Percentiles rank a stretch among this genome's conserved stretches.
Conservation (phyloP, 1,140 invertebrate species). For the Drosophila arizonae region DNA sequence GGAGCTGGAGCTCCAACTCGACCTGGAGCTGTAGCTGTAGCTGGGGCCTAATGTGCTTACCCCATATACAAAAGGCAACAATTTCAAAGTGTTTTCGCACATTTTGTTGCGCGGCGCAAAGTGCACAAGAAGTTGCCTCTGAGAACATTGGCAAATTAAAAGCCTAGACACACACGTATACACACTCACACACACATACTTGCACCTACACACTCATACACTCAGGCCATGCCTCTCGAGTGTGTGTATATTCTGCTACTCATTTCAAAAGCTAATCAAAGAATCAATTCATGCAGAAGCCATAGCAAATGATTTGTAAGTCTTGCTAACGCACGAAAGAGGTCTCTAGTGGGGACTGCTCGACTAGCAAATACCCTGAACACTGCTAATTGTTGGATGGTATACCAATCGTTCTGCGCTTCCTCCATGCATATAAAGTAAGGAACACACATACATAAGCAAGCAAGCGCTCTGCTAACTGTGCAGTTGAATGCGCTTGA, state of each 20-base stretch:
- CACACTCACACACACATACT: background rate
- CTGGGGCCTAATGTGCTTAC: conserved; percentile 61
- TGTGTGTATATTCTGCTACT: conserved; percentile 2
- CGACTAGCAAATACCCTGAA: too few relatives aligned
- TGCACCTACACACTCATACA: background rate
- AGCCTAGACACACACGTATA: conserved; percentile 3
- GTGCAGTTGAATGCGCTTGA: too few relatives aligned
- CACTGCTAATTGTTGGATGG: too few relatives aligned
- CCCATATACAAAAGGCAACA: conserved; percentile 49
- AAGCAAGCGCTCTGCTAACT: too few relatives aligned
- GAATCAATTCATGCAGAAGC: background rate
- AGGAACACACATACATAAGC: too few relatives aligned
- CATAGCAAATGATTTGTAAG: background rate
- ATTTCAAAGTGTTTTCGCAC: conserved; percentile 46
- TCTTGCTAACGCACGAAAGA: too few relatives aligned
- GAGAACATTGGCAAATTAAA: conserved; percentile 19
- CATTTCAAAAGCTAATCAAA: conserved; percentile 14
- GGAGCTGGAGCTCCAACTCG: too few relatives aligned
- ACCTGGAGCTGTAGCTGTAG: background rate
- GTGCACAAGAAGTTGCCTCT: conserved; percentile 14
- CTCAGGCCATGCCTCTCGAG: background rate
- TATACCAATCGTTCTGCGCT: too few relatives aligned
- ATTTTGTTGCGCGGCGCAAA: conserved; percentile 21
- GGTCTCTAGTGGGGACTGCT: too few relatives aligned
- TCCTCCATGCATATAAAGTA: too few relatives aligned